Evolutionary conservation across 2,113 vertebrate genomes (phyloP), one percentile per base, ranked within the genome.

Genomic region (Nycticebus coucang): DNA sequence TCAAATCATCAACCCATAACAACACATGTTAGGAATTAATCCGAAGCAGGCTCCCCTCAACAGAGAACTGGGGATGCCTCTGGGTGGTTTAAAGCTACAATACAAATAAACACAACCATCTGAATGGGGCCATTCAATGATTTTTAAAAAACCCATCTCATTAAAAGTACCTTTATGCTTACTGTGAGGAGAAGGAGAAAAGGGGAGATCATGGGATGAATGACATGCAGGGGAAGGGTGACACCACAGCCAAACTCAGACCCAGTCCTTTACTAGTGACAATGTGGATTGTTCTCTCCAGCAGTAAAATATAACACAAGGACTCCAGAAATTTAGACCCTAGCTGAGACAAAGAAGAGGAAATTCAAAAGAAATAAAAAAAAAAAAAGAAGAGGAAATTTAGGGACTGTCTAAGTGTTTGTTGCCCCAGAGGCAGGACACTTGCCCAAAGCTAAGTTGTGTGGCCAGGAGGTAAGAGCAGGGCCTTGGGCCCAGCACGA

Each of bases 201-300:
- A 89, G 37, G 22, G 60, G 45, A 45, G 35, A 4, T n/a, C 28
- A 10, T 2, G 21, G n/a, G 68, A 64, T 57, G 2, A 1, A 59
- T 0, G 1, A 59, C 21, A 33, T 37, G n/a, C 0, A 15, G 30
- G 60, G 81, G 88, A 41, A 82, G 17, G 2, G 12, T 72, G 37
- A 35, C 86, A 19, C 30, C 62, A 62, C 68, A 94, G 35, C 53
- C 85, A 55, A 72, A 66, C 37, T 50, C 81, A 75, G 30, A 22
- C 10, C 50, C 24, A 45, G 4, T 7, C 14, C 53, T 59, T 28
- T 9, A 2, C 26, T 4, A 3, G 19, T 68, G 7, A 85, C 37
- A 10, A 18, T 21, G 8, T 69, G 7, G 12, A 26, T 59, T 41
- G 5, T 53, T 24, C 21, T 75, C 26, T 57, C 62, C 50, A 22